Conservation (phyloP, 2,888 invertebrate genomes). For the Cetonia aurata region DNA sequence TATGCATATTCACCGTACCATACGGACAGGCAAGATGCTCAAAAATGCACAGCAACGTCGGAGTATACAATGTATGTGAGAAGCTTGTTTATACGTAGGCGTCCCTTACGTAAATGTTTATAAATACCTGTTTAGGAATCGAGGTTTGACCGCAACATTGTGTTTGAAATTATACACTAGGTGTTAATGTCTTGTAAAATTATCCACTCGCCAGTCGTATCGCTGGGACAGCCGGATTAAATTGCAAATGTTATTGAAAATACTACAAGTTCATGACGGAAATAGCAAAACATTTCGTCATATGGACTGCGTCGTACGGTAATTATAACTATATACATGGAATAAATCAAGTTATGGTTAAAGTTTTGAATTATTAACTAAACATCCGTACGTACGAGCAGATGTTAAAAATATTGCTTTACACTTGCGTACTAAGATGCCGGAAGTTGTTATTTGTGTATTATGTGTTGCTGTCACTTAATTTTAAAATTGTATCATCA, state of each 20-base stretch:
- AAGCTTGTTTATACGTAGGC: slow-evolving; percentile 4
- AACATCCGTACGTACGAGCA: too few species aligned
- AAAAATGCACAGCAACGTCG: slow-evolving; percentile 3
- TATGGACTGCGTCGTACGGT: too few species aligned
- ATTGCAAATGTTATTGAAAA: slow-evolving; percentile 24
- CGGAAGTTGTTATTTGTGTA: too few species aligned
- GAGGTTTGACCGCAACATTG: slow-evolving; percentile 17
- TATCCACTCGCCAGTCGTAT: slow-evolving; percentile 7
- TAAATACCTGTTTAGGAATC: slow-evolving; percentile 28
- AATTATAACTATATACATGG: too few species aligned
- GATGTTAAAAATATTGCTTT: too few species aligned
- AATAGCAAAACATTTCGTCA: slow-evolving; percentile 5
- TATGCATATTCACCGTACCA: neutral
- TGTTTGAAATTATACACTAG: slow-evolving; percentile 26
- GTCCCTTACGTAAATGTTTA: slow-evolving; percentile 32
- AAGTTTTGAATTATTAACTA: too few species aligned
- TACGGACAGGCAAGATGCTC: slow-evolving; percentile 16
- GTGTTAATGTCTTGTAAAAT: slow-evolving; percentile 28
- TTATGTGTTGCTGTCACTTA: too few species aligned
- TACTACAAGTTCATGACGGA: slow-evolving; percentile 7
- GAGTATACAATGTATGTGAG: neutral
- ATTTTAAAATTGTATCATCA: too few species aligned
- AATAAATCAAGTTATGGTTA: too few species aligned
- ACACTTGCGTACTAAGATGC: too few species aligned
- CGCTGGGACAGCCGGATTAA: slow-evolving; percentile 2